A percentile compares a stretch with the other conserved stretches of the same genome.
Conservation (phyloP, 2,113 vertebrate species). For the Mesembrinibis cayennensis region DNA sequence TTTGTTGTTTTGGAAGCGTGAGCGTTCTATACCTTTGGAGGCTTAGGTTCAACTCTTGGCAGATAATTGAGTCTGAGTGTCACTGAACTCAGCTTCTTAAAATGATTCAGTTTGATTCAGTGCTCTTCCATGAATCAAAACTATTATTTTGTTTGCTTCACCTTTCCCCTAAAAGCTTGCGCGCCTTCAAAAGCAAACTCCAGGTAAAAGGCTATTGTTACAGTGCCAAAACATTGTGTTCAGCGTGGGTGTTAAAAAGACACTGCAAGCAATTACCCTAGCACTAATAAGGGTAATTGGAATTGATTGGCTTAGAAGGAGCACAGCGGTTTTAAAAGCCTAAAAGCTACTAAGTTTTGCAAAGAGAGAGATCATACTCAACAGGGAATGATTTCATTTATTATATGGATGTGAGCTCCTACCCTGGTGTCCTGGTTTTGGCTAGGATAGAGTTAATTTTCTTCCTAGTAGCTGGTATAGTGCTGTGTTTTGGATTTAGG, state of each 20-base stretch:
- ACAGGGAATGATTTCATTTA: not conserved
- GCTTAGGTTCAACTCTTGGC: not conserved
- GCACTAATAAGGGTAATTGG: not conserved
- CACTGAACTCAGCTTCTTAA: not conserved
- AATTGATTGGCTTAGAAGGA: not conserved
- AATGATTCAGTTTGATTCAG: not conserved
- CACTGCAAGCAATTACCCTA: not conserved
- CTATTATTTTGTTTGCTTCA: not conserved
- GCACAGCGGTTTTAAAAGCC: not conserved
- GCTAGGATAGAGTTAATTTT: too few relatives aligned
- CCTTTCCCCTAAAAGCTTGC: not conserved
- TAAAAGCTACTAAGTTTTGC: not conserved
- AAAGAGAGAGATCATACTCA: not conserved
- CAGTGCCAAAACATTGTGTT: not conserved
- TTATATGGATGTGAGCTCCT: not conserved
- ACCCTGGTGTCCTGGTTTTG: not conserved
- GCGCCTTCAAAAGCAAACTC: not conserved
- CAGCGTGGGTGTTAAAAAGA: not conserved
- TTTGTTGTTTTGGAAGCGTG: not conserved
- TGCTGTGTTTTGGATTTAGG: too few relatives aligned
- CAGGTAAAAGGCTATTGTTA: not conserved
- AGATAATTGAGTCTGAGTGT: not conserved
- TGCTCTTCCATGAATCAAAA: not conserved
- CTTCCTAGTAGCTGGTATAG: too few relatives aligned
- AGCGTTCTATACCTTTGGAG: not conserved